Conservation (phyloP, 2,797 vertebrate species). For the Lerista edwardsae region DNA sequence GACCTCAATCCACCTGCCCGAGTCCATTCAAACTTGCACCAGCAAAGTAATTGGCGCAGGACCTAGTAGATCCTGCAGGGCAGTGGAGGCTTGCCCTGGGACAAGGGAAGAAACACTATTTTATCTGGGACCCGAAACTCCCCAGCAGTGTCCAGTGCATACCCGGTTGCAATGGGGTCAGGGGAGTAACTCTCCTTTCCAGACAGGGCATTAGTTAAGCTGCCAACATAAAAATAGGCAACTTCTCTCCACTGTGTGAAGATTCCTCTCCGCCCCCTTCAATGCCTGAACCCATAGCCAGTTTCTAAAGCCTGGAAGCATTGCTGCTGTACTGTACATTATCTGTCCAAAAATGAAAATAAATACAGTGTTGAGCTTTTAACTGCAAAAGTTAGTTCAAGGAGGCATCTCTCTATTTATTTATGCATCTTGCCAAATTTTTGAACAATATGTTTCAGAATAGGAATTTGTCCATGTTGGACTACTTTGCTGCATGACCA, state of each 20-base stretch:
- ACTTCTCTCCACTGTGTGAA: not conserved
- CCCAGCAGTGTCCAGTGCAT: too few species aligned
- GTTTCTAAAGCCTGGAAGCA: not conserved
- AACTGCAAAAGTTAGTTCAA: not conserved
- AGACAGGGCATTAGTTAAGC: not conserved
- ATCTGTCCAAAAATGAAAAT: too few species aligned
- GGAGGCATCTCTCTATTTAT: not conserved
- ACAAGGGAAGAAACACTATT: too few species aligned
- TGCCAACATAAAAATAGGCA: not conserved
- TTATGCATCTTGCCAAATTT: not conserved
- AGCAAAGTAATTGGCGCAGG: too few species aligned
- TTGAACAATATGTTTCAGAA: not conserved
- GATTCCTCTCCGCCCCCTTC: not conserved
- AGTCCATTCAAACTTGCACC: too few species aligned
- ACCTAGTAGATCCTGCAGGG: too few species aligned
- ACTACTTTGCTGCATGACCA: not conserved
- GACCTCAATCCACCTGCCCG: too few species aligned
- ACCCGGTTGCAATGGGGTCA: too few species aligned
- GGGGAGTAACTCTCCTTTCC: too few species aligned
- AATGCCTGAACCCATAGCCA: not conserved
- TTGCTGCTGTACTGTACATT: not conserved
- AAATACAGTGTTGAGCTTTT: too few species aligned
- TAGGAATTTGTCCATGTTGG: not conserved
- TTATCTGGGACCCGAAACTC: too few species aligned
- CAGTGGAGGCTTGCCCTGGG: too few species aligned